Evolutionary conservation across 2,888 invertebrate species (phyloP).

Genomic region (Drosophila picticornis): DNA sequence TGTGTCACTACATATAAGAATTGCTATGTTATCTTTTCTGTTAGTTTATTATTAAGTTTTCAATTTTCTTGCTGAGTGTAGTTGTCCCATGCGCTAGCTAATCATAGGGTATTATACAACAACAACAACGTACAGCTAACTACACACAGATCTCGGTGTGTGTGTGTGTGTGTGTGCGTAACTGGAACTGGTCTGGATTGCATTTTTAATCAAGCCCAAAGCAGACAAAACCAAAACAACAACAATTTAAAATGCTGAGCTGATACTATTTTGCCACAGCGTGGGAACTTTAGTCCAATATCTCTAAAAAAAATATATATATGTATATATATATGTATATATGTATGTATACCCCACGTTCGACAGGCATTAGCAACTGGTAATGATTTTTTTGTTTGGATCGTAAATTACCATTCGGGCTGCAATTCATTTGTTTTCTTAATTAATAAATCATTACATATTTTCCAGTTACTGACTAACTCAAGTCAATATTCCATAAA

Average conservation of each 20-base stretch:
- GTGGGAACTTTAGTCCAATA: conserved; percentile 56
- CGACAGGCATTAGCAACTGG: not conserved
- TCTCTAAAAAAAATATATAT: not conserved
- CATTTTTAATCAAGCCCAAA: conserved; percentile 65
- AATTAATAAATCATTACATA: not conserved
- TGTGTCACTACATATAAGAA: too few species aligned
- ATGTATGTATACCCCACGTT: conserved; percentile 27
- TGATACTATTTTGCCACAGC: conserved; percentile 35
- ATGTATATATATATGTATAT: conserved; percentile 9
- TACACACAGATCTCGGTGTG: conserved; percentile 2
- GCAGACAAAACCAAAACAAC: conserved; percentile 19
- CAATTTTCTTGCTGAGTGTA: not conserved
- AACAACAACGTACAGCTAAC: conserved; percentile 4
- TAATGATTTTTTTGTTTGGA: not conserved
- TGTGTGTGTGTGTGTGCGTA: conserved; percentile 12
- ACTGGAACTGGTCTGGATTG: conserved; percentile 46
- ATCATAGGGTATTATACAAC: conserved; percentile 9
- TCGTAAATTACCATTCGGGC: not conserved
- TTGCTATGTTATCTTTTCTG: too few species aligned
- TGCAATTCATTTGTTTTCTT: not conserved
- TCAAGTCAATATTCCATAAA: not conserved
- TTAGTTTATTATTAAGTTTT: not conserved
- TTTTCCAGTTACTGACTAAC: not conserved
- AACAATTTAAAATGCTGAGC: conserved; percentile 39
- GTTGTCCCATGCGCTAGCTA: conserved; percentile 1